phyloP scores from a whole-genome alignment of 2,888 invertebrate genomes.

The Seladonia tumulorum region DNA sequence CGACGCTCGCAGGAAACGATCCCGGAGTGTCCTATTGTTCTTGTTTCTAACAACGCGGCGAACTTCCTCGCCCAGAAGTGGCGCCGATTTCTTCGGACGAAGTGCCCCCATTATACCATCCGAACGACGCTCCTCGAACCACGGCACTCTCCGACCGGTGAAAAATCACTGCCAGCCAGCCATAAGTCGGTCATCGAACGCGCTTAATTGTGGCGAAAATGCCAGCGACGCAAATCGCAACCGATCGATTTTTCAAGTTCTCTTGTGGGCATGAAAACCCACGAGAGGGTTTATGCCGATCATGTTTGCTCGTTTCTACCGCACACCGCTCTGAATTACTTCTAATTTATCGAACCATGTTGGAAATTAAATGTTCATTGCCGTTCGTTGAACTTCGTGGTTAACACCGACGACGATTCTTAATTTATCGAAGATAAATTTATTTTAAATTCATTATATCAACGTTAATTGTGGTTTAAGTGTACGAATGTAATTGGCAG shows the following conservation, averaged over 20 bases:
- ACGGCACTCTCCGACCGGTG: background rate
- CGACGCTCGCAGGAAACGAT: constrained; percentile 16
- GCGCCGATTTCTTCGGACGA: constrained; percentile 10
- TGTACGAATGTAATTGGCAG: background rate
- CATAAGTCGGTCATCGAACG: constrained; percentile 33
- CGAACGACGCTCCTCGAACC: background rate
- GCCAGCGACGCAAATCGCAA: background rate
- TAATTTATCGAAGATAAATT: too few species aligned
- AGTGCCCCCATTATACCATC: background rate
- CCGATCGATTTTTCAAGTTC: constrained; percentile 33
- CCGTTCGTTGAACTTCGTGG: background rate
- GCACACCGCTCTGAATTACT: background rate
- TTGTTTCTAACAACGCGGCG: constrained; percentile 20
- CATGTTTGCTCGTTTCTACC: background rate
- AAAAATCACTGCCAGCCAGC: constrained; percentile 15
- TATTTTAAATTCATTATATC: too few species aligned
- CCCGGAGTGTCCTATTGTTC: constrained; percentile 6
- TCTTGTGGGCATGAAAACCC: background rate
- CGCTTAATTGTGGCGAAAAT: constrained; percentile 44
- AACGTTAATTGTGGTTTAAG: too few species aligned
- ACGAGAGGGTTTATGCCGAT: too few species aligned
- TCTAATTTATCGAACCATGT: background rate
- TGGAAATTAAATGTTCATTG: background rate
- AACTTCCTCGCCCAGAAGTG: constrained; percentile 10
- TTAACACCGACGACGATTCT: too few species aligned